Evolutionary conservation across 2,888 invertebrate species (phyloP).

Genomic region (Coelopa pilipes): DNA sequence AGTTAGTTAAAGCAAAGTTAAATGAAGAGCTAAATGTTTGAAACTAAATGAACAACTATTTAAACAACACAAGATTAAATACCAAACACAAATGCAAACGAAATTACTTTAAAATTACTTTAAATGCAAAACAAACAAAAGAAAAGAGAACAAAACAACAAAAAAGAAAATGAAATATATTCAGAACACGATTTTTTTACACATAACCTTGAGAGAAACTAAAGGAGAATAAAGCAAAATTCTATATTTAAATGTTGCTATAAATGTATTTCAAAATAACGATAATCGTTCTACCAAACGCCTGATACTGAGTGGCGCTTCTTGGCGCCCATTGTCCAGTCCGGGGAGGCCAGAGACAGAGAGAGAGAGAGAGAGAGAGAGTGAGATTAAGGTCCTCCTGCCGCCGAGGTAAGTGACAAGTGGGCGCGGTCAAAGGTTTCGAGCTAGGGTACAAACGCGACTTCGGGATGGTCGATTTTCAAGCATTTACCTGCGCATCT

Average conservation of each 20-base stretch:
- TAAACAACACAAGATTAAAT: constrained; percentile 33
- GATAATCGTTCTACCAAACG: background rate
- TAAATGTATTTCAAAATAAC: constrained; percentile 29
- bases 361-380: too few species aligned
- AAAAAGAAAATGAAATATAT: constrained; percentile 33
- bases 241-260: constrained; percentile 27
- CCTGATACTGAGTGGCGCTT: constrained; percentile 24
- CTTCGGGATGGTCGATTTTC: too few species aligned
- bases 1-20: too few species aligned
- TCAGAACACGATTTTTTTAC: constrained; percentile 42
- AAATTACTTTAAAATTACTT: constrained; percentile 50
- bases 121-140: constrained; percentile 38
- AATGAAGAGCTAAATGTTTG: too few species aligned
- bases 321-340: background rate
- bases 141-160: constrained; percentile 32
- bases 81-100: constrained; percentile 47
- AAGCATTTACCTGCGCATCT: too few species aligned
- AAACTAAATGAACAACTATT: background rate
- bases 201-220: constrained; percentile 25
- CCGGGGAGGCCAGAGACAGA: too few species aligned
- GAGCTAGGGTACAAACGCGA: too few species aligned
- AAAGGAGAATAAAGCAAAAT: constrained; percentile 11
- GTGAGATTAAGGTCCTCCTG: too few species aligned
- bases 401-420: too few species aligned
- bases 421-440: too few species aligned